Percentiles rank a stretch among this genome's conserved stretches.
phyloP scores from a whole-genome alignment of 35 echinoderm and acorn worm genomes.

The Eucidaris tribuloides region DNA sequence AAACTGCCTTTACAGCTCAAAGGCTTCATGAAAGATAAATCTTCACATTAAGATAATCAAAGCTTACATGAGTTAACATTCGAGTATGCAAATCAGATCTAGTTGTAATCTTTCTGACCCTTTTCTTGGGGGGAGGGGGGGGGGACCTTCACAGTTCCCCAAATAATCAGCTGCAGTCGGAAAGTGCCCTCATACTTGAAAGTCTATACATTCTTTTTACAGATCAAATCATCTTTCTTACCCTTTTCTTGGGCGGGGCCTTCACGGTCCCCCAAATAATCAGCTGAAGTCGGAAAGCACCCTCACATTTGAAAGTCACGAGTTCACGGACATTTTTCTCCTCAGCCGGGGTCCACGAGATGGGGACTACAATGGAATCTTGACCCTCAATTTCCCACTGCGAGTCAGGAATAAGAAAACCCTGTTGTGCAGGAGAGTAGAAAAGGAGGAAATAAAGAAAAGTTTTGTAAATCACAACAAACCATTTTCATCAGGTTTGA shows the following conservation, averaged over 20 bases:
- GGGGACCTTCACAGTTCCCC: conserved; percentile 73
- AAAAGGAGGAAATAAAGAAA: no score
- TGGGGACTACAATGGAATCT: conserved; percentile 41
- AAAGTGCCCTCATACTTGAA: conserved; percentile 91
- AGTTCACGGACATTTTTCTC: conserved; percentile 82
- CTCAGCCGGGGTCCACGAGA: conserved; percentile 82
- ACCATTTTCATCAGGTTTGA: no score
- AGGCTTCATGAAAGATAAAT: no score
- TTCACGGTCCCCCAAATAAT: conserved; percentile 81
- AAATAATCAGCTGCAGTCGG: conserved; percentile 78
- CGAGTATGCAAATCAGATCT: no score
- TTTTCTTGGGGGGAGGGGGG: conserved; percentile 47
- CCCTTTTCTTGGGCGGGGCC: conserved; percentile 57
- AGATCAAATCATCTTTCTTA: no score
- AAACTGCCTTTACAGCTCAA: no score
- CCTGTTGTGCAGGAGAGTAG: no score
- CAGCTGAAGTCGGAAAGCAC: conserved; percentile 77
- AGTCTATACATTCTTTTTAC: no score
- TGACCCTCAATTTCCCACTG: conserved; percentile 63
- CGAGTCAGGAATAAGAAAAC: conserved; percentile 63
- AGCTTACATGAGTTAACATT: no score
- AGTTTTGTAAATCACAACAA: no score
- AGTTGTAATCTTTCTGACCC: no score
- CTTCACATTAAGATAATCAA: no score
- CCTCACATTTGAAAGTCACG: conserved; percentile 93